These are phyloP conservation scores for Chromobotia macracanthus DNA, from an alignment of 2,797 vertebrate genomes.

Conservation along the genomic window DNA sequence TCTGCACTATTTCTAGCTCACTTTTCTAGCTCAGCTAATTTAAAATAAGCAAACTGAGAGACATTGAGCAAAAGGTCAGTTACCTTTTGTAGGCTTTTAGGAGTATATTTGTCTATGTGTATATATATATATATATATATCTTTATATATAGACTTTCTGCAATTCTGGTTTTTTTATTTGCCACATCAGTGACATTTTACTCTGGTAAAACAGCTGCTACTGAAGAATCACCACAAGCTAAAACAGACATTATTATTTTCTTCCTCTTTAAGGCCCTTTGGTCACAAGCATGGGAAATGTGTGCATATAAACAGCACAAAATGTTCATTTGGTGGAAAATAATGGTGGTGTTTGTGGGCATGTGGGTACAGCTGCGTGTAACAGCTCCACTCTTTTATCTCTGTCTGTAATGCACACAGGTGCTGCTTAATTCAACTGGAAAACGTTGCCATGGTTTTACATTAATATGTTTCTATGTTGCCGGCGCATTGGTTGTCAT, in stretches of 20 bases:
- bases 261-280: constrained; percentile 49
- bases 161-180: constrained; percentile 1
- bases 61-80: too few relatives aligned
- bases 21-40: too few relatives aligned
- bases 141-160: not conserved
- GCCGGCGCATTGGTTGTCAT: constrained; percentile 95
- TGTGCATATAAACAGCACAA: constrained; percentile 47
- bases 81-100: too few relatives aligned
- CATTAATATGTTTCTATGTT: constrained; percentile 87
- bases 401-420: constrained; percentile 79
- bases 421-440: constrained; percentile 83
- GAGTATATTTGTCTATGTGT: too few relatives aligned
- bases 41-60: too few relatives aligned
- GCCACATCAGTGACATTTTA: constrained; percentile 36
- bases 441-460: constrained; percentile 83
- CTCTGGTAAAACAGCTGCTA: not conserved
- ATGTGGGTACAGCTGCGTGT: constrained; percentile 62
- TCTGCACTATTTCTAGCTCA: too few relatives aligned
- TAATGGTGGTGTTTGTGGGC: constrained; percentile 60
- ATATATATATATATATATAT: too few relatives aligned
- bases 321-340: constrained; percentile 60
- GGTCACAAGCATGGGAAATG: constrained; percentile 47
- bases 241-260: constrained; percentile 5
- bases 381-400: constrained; percentile 69
- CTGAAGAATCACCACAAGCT: not conserved